Evolutionary conservation across 2,113 vertebrate species (phyloP).

Genomic region (Mormyrus lacerda): DNA sequence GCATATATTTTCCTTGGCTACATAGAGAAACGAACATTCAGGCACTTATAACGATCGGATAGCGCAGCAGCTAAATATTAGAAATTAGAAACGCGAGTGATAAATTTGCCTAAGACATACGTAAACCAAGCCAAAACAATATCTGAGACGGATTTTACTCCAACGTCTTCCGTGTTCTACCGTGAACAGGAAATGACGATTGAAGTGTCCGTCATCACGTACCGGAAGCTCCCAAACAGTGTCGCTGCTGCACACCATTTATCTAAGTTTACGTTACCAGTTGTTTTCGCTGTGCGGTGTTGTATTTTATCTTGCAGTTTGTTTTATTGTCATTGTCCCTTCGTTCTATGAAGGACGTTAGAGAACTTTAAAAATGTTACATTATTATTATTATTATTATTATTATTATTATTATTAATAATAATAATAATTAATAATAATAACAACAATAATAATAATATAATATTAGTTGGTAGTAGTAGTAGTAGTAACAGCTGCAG

Average conservation of each 20-base stretch:
- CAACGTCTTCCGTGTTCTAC: neutral
- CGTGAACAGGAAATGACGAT: conserved; percentile 8
- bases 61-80: neutral
- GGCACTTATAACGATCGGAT: neutral
- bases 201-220: neutral
- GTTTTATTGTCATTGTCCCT: neutral
- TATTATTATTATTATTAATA: neutral
- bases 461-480: too few relatives aligned
- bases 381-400: neutral
- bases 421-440: too few relatives aligned
- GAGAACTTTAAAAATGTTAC: neutral
- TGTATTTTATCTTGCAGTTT: neutral
- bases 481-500: too few relatives aligned
- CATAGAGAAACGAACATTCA: neutral
- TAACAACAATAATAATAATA: too few relatives aligned
- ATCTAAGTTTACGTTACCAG: neutral
- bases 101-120: neutral
- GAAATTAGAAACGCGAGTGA: neutral
- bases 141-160: neutral
- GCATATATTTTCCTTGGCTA: neutral
- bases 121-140: neutral
- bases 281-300: neutral
- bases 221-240: neutral
- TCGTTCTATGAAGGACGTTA: neutral
- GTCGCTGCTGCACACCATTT: neutral